Evolutionary conservation across 2,797 vertebrate genomes (phyloP), one percentile per base, ranked within the genome.

Genomic region (Rhynchotus rufescens): DNA sequence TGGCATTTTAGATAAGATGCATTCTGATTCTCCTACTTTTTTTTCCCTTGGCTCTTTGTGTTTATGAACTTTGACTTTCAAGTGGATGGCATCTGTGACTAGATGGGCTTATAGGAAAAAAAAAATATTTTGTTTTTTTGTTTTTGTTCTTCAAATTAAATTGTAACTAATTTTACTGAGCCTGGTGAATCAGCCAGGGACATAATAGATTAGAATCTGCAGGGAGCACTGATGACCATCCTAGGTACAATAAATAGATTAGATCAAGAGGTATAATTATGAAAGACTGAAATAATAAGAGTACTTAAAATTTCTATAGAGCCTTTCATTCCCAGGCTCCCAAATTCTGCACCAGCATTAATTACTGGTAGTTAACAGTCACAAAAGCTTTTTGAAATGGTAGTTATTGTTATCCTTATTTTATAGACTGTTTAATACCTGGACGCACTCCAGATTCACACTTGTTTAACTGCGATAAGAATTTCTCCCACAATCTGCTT

Each of bases 381-480:
- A 83, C 73, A 87, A 82, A 83, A 81, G 30, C 9, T 59, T 62
- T 85, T 40, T 73, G 34, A 90, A 90, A 91, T 94, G 84, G 61
- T 86, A 74, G 59, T 72, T 93, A 77, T 54, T 93, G 78, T 91
- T 95, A 61, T 72, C 28, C 40, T 88, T 75, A 84, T 93, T 90
- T 92, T 90, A 94, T 87, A 85, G 81, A 44, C 72, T 87, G 79
- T 82, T 75, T 89, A 86, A 66, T 84, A 61, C 71, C 66, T 90
- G 90, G 84, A 95, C 30, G 78, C 45, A 15, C 14, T 93, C 86
- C 92, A 93, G 51, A 40, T 78, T 80, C 28, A 76, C 28, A 56
- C 51, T 91, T 82, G 88, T 84, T 45, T 88, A 69, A 65, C 73
- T 51, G 76, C 86, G 75, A 90, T 90, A 94, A 89, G 81, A 38